These are phyloP conservation scores for Itoplectis maculator DNA, from an alignment of 2,888 invertebrate species.

Conservation along the genomic window DNA sequence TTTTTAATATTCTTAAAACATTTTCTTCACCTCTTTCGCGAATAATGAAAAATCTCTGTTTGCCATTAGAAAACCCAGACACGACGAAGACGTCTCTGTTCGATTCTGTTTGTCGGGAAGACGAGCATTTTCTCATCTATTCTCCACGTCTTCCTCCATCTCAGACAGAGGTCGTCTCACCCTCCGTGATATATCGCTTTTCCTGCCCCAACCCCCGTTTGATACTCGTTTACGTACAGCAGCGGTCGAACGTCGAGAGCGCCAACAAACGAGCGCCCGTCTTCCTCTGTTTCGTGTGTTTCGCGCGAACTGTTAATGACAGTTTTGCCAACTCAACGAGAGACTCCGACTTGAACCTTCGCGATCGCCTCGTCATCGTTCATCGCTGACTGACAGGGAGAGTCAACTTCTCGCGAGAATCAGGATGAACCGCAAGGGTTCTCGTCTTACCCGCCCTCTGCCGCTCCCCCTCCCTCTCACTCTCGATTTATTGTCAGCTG, in stretches of 20 bases:
- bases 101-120: slow-evolving; percentile 14
- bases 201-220: no score
- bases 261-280: slow-evolving; percentile 18
- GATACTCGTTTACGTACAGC: slow-evolving; percentile 8
- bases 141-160: slow-evolving; percentile 9
- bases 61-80: slow-evolving; percentile 4
- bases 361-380: slow-evolving; percentile 56
- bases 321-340: slow-evolving; percentile 51
- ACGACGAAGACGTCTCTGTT: slow-evolving; percentile 18
- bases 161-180: slow-evolving; percentile 14
- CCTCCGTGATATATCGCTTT: slow-evolving; percentile 50
- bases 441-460: no score
- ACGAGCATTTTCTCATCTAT: slow-evolving; percentile 13
- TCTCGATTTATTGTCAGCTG: slow-evolving; percentile 34
- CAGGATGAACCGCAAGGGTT: slow-evolving; percentile 29
- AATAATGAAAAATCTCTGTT: not conserved
- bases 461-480: slow-evolving; percentile 32
- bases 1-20: no score
- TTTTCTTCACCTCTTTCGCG: no score
- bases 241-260: slow-evolving; percentile 9
- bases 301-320: slow-evolving; percentile 56
- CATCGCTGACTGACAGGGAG: slow-evolving; percentile 46
- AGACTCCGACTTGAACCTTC: slow-evolving; percentile 23
- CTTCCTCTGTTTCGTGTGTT: slow-evolving; percentile 27
- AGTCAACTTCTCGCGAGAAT: slow-evolving; percentile 27